Evolutionary conservation across 2,113 vertebrate genomes (phyloP), one percentile per base, ranked within the genome.

Genomic region (Cynocephalus volans): DNA sequence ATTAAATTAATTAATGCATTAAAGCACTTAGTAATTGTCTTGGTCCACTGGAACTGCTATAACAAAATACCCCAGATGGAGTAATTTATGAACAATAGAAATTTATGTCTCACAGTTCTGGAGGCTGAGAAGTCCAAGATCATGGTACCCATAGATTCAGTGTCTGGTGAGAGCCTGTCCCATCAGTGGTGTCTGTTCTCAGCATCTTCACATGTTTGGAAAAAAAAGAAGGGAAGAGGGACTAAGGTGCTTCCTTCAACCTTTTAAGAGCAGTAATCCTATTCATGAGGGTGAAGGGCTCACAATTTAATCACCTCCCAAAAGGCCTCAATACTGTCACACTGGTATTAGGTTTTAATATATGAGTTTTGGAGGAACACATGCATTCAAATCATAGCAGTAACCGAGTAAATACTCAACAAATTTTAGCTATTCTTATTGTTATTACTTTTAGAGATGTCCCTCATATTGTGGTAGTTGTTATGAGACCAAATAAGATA

Each of bases 371-470:
- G n/a, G 54, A 41, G 17, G n/a, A 41, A 83, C 33, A 60, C 14
- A 69, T 23, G 50, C 14, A 52, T 76, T 88, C 69, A 83, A 52
- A n/a, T 65, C 19, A 82, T 2, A 56, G 41, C 3, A 80, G 54
- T 58, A 82, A 72, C 6, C 12, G 3, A 95, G 21, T 31, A 50
- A 45, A 62, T 62, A 58, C 23, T 65, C 15, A 65, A 23, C 45
- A 54, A 81, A 54, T 88, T 6, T 79, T 81, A 67, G n/a, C 41
- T 70, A 28, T 28, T 41, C 41, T 41, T 64, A 41, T 36, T 50
- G 58, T 64, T 87, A 41, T 82, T 69, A 23, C 21, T 77, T 90
- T 73, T 76, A 62, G 76, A 84, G 41, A 31, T 73, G 62, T 60
- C 64, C 36, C 18, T 79, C 18, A 28, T 65, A 83, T 60, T 77